A percentile compares a stretch with the other conserved stretches of the same genome.
Evolutionary conservation across 2,888 invertebrate species (phyloP).

Genomic region (Plebejus melissa): DNA sequence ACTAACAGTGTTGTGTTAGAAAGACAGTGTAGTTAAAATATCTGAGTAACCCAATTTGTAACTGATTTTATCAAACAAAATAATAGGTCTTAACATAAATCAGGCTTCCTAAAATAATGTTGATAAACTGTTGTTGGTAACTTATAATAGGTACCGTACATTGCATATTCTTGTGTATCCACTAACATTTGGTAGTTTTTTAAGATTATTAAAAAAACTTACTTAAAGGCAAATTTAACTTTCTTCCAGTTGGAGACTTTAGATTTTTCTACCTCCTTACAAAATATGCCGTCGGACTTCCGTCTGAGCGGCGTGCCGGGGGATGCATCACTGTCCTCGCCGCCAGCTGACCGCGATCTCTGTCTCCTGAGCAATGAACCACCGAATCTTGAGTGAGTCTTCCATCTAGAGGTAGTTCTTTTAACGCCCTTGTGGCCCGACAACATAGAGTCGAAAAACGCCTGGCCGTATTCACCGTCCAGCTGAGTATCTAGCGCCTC

Average conservation of each 20-base stretch:
- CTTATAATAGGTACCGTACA: too few species aligned
- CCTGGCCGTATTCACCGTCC: conserved; percentile 81
- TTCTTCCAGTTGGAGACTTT: conserved; percentile 93
- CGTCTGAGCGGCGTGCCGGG: conserved; percentile 62
- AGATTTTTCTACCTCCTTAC: conserved; percentile 72
- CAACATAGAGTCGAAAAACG: conserved; percentile 82
- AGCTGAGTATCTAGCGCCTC: conserved; percentile 78
- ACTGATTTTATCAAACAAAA: too few species aligned
- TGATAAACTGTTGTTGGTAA: too few species aligned
- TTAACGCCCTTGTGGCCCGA: conserved; percentile 75
- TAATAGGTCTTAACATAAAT: too few species aligned
- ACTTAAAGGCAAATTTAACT: conserved; percentile 92
- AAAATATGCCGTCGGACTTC: conserved; percentile 62
- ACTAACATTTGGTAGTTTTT: too few species aligned
- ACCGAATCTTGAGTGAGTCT: conserved; percentile 63
- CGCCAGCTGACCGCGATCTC: conserved; percentile 83
- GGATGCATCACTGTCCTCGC: conserved; percentile 76
- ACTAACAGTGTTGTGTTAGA: neutral
- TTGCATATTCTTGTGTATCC: too few species aligned
- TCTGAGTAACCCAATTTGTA: too few species aligned
- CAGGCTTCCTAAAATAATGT: too few species aligned
- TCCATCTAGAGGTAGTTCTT: conserved; percentile 73
- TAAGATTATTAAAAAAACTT: conserved; percentile 62
- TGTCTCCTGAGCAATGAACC: conserved; percentile 78
- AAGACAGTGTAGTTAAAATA: too few species aligned